A percentile compares a stretch with the other conserved stretches of the same genome.
Conservation (phyloP, 2,113 vertebrate genomes). For the Takifugu bimaculatus region DNA sequence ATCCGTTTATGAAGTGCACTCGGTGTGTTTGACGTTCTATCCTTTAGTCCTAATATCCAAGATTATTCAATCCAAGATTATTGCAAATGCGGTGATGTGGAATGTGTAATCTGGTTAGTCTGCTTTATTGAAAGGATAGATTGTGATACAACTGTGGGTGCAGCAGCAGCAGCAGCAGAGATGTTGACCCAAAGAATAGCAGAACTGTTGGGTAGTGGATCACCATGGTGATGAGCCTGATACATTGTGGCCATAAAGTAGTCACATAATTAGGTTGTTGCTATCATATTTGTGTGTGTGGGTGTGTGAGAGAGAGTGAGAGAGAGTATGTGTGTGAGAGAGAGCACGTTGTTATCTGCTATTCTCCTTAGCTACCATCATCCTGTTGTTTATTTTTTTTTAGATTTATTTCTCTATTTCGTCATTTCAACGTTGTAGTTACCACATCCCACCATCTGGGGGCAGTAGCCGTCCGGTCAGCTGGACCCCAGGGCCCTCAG, state of each 20-base stretch:
- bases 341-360: no score
- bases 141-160: neutral
- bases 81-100: neutral
- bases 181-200: neutral
- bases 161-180: no score
- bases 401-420: neutral
- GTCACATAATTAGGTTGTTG: conserved; percentile 8
- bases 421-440: conserved; percentile 31
- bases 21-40: neutral
- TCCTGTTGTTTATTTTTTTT: neutral
- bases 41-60: neutral
- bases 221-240: conserved; percentile 18
- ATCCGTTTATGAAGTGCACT: conserved; percentile 6
- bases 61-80: conserved; percentile 9
- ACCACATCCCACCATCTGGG: conserved; percentile 47
- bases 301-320: neutral
- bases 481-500: no score
- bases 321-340: no score
- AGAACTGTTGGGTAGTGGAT: conserved; percentile 21
- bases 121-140: neutral
- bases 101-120: neutral
- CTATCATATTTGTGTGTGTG: conserved; percentile 16
- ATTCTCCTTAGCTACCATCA: no score
- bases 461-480: conserved; percentile 36
- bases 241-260: conserved; percentile 1